Base-by-base conservation (phyloP, 2,113 vertebrate genomes). In the Catharus bicknelli region DNA sequence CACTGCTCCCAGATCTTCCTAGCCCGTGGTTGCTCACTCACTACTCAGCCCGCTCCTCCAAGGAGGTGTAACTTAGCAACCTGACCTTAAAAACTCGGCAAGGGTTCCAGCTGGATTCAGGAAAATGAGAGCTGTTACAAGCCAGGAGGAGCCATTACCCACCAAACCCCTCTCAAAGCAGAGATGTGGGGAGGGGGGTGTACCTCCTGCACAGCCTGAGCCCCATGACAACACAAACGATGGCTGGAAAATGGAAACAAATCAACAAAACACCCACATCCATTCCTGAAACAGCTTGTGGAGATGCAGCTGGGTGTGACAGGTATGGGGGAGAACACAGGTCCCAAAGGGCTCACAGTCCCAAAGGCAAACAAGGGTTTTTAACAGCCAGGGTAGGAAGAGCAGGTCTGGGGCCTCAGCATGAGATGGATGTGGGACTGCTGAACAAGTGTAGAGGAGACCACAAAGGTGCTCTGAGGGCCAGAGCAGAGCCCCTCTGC, bases 51-150 rank as follows among this genome's bases (percentile, higher is more conserved):
- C 2, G 12, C 75, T 90, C 47, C 83, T 90, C 75, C 62, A 16
- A 82, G 67, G 67, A 95, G 63, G 93, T 76, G 95, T 95, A 90
- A 95, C 95, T 96, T 95, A 96, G 93, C 94, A 95, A 96, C 90
- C 92, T 72, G 92, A 83, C 86, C 93, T 95, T 88, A 93, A 90
- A 94, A 90, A 86, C 63, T 89, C 79, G 0, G 34, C 73, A 57
- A 90, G 79, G 72, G 63, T 26, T 94, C 76, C 86, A 83, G 70
- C n/a, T 45, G 58, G 45, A 64, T 64, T 43, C 50, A 14, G 72
- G 32, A 57, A 93, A 93, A 73, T 1, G 18, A 85, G 62, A 91
- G 68, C 40, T 76, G 30, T 27, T 80, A 17, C 30, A 22, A 86
- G 27, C 10, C 62, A 68, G 50, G 45, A 80, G 50, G 50, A 83